Conservation (phyloP, 2,888 invertebrate genomes). For the Spicauda simplicius region DNA sequence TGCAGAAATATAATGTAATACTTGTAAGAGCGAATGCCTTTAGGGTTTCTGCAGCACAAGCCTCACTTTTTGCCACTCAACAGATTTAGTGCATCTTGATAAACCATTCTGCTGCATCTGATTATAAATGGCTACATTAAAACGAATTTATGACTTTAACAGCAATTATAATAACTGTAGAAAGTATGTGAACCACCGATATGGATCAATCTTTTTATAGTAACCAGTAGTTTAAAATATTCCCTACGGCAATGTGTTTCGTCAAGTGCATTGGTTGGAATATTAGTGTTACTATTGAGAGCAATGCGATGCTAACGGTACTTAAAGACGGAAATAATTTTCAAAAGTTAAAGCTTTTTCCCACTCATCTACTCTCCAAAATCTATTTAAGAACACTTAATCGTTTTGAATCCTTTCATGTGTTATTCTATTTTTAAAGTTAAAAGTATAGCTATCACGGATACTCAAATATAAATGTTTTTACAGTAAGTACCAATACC, state of each 20-base stretch:
- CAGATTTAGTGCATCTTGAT: not conserved
- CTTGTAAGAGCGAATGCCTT: slow-evolving; percentile 7
- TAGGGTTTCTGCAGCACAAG: not conserved
- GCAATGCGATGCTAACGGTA: slow-evolving; percentile 29
- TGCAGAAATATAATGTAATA: slow-evolving; percentile 16
- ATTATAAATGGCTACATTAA: not conserved
- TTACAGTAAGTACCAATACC: slow-evolving; percentile 31
- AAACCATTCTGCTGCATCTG: not conserved
- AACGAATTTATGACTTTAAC: not conserved
- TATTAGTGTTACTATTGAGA: slow-evolving; percentile 22
- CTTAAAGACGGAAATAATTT: slow-evolving; percentile 31
- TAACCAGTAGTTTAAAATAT: slow-evolving; percentile 32
- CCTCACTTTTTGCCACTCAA: slow-evolving; percentile 6
- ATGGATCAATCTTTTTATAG: slow-evolving; percentile 25
- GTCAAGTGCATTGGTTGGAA: slow-evolving; percentile 31
- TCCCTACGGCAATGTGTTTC: slow-evolving; percentile 26
- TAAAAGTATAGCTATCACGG: too few species aligned
- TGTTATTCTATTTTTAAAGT: not conserved
- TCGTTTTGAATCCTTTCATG: not conserved
- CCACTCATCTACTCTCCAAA: slow-evolving; percentile 11
- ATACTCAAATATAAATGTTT: not conserved
- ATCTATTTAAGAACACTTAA: not conserved
- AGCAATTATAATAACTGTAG: slow-evolving; percentile 5
- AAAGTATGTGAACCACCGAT: slow-evolving; percentile 2
- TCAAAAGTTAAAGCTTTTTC: slow-evolving; percentile 22